phyloP scores from a whole-genome alignment of 2,113 vertebrate species.

The Vidua chalybeata region DNA sequence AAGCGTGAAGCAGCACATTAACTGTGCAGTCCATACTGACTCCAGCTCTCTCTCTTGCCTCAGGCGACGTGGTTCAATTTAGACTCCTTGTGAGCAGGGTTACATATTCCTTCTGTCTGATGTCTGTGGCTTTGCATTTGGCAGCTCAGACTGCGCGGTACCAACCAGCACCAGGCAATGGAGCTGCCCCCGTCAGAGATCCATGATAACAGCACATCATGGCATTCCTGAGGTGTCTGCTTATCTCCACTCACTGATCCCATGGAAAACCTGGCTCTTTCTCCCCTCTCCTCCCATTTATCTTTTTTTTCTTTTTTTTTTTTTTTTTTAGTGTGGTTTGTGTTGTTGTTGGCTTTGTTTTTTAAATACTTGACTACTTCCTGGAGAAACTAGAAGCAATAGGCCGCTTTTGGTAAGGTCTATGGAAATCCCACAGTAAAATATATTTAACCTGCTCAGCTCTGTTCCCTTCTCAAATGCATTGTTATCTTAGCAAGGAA shows the following conservation, averaged over 20 bases:
- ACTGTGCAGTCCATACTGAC: fast-evolving
- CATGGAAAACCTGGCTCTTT: not conserved
- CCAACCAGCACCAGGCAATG: not conserved
- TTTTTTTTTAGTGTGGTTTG: not conserved
- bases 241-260: not conserved
- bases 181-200: not conserved
- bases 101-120: not conserved
- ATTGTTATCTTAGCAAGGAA: not conserved
- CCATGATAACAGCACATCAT: not conserved
- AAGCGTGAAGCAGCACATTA: not conserved
- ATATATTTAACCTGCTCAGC: not conserved
- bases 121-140: not conserved
- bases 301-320: not conserved
- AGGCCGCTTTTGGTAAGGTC: not conserved
- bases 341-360: not conserved
- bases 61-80: not conserved
- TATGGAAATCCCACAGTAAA: not conserved
- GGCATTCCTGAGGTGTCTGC: not conserved
- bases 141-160: not conserved
- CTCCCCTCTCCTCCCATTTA: not conserved
- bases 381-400: not conserved
- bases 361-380: not conserved
- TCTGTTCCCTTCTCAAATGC: not conserved
- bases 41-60: not conserved
- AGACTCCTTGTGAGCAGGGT: not conserved